A percentile compares a stretch with the other conserved stretches of the same genome.
phyloP scores from a whole-genome alignment of 2,888 invertebrate species.

The Lycia hirtaria region DNA sequence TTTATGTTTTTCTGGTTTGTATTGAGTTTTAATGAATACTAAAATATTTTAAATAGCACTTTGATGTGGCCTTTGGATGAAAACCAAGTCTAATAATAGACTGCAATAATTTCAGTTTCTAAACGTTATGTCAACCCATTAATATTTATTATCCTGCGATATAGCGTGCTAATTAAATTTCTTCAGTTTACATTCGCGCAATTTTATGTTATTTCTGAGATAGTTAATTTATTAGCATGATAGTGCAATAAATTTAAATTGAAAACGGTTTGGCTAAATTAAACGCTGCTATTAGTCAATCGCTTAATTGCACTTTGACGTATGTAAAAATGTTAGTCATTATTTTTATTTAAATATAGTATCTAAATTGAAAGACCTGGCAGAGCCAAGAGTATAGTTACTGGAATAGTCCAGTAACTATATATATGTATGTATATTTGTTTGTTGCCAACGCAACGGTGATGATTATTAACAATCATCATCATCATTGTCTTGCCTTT shows the following conservation, averaged over 20 bases:
- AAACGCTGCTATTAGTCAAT: neutral
- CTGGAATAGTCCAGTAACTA: too few species aligned
- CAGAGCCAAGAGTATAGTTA: too few species aligned
- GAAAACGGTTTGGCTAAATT: neutral
- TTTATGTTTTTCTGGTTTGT: constrained; percentile 23
- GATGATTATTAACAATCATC: too few species aligned
- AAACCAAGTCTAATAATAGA: constrained; percentile 29
- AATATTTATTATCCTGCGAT: constrained; percentile 18
- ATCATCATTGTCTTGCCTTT: too few species aligned
- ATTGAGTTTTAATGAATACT: constrained; percentile 31
- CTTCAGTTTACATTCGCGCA: neutral
- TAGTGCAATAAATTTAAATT: neutral
- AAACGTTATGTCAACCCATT: constrained; percentile 24
- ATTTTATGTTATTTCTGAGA: neutral
- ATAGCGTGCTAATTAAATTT: constrained; percentile 11
- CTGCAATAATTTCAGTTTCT: constrained; percentile 17
- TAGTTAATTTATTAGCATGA: neutral
- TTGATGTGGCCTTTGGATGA: constrained; percentile 33
- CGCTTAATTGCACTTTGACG: too few species aligned
- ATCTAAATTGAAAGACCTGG: too few species aligned
- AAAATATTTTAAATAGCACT: constrained; percentile 24
- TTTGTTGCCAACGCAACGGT: too few species aligned
- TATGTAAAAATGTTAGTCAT: too few species aligned
- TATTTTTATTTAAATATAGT: too few species aligned
- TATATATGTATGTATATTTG: too few species aligned